Base-by-base conservation (phyloP, 2,888 invertebrate genomes). In the Aquatica leii region DNA sequence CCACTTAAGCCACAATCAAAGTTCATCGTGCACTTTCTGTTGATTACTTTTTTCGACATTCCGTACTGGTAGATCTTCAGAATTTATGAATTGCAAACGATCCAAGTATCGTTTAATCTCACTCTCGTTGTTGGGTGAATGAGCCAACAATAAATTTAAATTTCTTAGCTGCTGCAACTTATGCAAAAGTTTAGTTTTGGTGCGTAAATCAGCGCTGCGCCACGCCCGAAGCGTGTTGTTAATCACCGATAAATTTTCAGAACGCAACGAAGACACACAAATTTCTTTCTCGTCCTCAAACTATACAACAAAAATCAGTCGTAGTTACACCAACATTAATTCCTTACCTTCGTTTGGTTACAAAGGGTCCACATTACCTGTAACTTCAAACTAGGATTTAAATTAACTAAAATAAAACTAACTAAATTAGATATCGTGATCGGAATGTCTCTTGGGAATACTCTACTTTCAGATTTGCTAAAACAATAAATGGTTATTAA, bases 371-470 rank as follows among this genome's bases (percentile, higher is more conserved):
- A 83, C 53, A 88, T 82, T 49, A 85, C 84, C 49, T 86, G 82
- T 67, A 87, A 72, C 71, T 83, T 85, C 21, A 80, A 76, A 40
- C 82, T 82, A 62, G 85, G 78, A 50, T 86, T 84, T 62, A 93
- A 81, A 80, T 92, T 89, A 8, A 90, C 87, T 68, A 94, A 80
- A 54, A 93, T 86, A 73, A 94, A 91, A 71, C 88, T 89, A 57
- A 90, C 81, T 59, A 92, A 81, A 76, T 90, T 90, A 70, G 87
- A 82, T 51, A 87, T 83, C n/a, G 88, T 86, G 57, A 91, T 81
- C 52, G 88, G 87, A 71, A 86, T 79, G 59, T 83, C 79, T 67
- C 80, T 78, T 6, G 94, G 92, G 81, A 88, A 93, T 52, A 88
- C 83, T 53, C 88, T 84, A 72, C 90, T 90, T 72, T 93, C 92